A percentile compares a stretch with the other conserved stretches of the same genome.
Conservation (phyloP, 2,113 vertebrate genomes). For the Oreocharis arfaki region DNA sequence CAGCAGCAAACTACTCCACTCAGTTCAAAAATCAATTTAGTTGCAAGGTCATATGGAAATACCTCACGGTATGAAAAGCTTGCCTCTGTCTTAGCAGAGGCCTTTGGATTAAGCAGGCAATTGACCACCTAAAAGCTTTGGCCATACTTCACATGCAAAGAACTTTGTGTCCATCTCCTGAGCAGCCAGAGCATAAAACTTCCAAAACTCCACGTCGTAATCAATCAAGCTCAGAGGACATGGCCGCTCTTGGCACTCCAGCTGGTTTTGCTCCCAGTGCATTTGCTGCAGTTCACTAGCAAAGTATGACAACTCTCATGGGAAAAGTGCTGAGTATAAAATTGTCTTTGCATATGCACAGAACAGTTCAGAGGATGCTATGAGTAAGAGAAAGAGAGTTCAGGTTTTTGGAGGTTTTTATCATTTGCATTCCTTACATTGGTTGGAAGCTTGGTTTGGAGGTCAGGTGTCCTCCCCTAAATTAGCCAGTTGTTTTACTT, state of each 20-base stretch:
- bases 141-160: not conserved
- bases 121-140: conserved; percentile 29
- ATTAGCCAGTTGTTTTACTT: not conserved
- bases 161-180: conserved; percentile 7
- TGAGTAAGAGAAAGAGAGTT: not conserved
- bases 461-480: not conserved
- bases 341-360: not conserved
- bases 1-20: conserved; percentile 38
- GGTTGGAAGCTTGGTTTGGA: not conserved
- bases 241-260: not conserved
- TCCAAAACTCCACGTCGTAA: not conserved
- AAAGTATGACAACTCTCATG: not conserved
- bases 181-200: conserved; percentile 16
- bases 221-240: conserved; percentile 33
- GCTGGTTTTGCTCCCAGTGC: not conserved
- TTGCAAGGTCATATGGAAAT: conserved; percentile 55
- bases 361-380: not conserved
- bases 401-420: not conserved
- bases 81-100: not conserved
- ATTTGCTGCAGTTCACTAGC: not conserved
- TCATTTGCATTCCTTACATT: not conserved
- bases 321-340: not conserved
- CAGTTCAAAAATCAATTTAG: conserved; percentile 45
- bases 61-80: not conserved
- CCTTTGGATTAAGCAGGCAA: conserved; percentile 19